Percentiles rank a stretch among this genome's conserved stretches.
These are phyloP conservation scores for Bombus pascuorum DNA, from an alignment of 1,140 invertebrate species.

Conservation along the genomic window DNA sequence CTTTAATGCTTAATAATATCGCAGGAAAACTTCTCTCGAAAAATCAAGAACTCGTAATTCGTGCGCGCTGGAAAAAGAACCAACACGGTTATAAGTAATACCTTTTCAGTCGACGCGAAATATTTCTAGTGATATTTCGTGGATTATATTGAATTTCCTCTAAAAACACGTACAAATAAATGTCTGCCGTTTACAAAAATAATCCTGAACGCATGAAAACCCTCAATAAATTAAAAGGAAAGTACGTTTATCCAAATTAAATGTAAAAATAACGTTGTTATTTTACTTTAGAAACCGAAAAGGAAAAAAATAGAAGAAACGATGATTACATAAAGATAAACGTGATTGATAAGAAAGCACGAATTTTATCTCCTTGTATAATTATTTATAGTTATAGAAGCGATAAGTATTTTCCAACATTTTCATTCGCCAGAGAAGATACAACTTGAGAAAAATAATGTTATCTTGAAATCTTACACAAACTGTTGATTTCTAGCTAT, in stretches of 20 bases:
- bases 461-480: background rate
- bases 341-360: background rate
- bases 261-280: background rate
- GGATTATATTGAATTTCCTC: background rate
- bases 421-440: background rate
- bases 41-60: conserved; percentile 34
- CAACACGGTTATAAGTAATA: conserved; percentile 1
- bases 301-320: background rate
- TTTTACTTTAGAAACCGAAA: background rate
- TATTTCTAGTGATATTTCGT: background rate
- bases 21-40: conserved; percentile 19
- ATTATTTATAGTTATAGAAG: background rate
- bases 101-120: background rate
- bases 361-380: background rate
- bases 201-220: background rate
- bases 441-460: background rate
- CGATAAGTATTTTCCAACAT: background rate
- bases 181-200: no score
- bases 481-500: background rate
- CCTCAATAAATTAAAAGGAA: background rate
- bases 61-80: background rate
- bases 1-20: conserved; percentile 36
- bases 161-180: background rate
- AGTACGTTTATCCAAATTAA: background rate
- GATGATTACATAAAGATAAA: background rate